phyloP scores from a whole-genome alignment of 2,888 invertebrate genomes.

The Cotesia congregata region DNA sequence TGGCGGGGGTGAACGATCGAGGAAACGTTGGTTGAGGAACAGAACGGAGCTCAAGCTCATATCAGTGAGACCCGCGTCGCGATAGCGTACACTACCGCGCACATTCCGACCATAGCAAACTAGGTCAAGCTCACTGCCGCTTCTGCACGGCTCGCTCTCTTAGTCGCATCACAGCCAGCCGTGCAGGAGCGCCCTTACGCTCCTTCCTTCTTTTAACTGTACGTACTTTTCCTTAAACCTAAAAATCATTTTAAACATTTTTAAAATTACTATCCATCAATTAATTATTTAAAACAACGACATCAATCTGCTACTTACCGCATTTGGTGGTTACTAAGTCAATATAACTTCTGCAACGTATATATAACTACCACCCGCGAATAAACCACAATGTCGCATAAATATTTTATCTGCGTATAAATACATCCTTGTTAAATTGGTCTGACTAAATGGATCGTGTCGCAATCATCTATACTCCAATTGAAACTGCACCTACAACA shows the following conservation, averaged over 20 bases:
- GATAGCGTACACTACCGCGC: constrained; percentile 50
- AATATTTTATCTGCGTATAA: not conserved
- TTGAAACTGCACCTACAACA: too few species aligned
- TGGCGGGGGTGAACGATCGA: constrained; percentile 32
- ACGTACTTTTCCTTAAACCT: not conserved
- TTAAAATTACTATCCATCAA: not conserved
- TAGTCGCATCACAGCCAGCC: constrained; percentile 38
- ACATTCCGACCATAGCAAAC: constrained; percentile 46
- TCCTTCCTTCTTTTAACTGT: constrained; percentile 14
- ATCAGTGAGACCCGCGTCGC: constrained; percentile 55
- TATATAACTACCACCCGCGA: not conserved
- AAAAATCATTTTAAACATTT: not conserved
- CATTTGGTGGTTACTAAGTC: not conserved
- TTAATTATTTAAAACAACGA: not conserved
- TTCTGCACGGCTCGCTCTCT: constrained; percentile 40
- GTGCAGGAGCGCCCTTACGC: constrained; percentile 35
- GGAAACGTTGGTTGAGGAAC: constrained; percentile 31
- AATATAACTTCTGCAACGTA: not conserved
- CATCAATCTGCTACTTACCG: not conserved
- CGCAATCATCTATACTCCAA: not conserved
- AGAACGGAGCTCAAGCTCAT: constrained; percentile 15
- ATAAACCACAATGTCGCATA: not conserved
- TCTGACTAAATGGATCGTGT: not conserved
- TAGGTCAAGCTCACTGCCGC: constrained; percentile 48
- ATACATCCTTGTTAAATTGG: not conserved